Conservation (phyloP, 1,140 invertebrate species). For the Halictus rubicundus region DNA sequence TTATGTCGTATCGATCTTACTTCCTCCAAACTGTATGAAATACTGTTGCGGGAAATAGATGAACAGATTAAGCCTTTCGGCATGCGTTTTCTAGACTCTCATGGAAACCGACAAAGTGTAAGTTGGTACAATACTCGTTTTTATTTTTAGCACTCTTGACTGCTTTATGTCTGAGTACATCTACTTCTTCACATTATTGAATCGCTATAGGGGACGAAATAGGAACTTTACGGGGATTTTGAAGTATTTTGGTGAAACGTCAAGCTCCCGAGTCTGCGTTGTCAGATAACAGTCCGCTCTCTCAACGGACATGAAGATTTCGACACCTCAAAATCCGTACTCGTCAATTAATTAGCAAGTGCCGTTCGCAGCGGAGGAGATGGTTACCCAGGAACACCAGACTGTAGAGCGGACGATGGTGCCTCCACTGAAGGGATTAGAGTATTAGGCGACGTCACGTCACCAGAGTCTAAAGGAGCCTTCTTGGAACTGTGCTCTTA, state of each 20-base stretch:
- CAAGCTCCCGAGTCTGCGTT: not conserved
- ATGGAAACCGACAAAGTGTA: too few relatives aligned
- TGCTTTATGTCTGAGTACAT: not conserved
- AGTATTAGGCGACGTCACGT: constrained; percentile 81
- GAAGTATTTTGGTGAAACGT: not conserved
- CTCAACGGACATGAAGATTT: constrained; percentile 54
- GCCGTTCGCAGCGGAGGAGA: constrained; percentile 42
- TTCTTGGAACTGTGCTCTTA: constrained; percentile 75
- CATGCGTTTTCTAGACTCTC: too few relatives aligned
- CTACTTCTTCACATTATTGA: too few relatives aligned
- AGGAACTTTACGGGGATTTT: not conserved
- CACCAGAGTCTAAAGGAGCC: constrained; percentile 79
- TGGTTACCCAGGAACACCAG: constrained; percentile 66
- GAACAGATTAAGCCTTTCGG: too few relatives aligned
- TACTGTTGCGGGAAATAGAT: too few relatives aligned
- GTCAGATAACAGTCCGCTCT: constrained; percentile 20
- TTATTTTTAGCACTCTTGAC: not conserved
- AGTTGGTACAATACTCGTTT: too few relatives aligned
- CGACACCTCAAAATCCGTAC: constrained; percentile 64
- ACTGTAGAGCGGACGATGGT: constrained; percentile 68
- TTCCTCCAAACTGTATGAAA: too few relatives aligned
- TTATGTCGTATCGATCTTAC: too few relatives aligned
- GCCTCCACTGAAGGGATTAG: constrained; percentile 74
- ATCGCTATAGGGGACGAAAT: too few relatives aligned
- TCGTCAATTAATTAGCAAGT: constrained; percentile 78